Evolutionary conservation across 1,140 invertebrate genomes (phyloP).

Genomic region (Lordiphosa stackelbergi): DNA sequence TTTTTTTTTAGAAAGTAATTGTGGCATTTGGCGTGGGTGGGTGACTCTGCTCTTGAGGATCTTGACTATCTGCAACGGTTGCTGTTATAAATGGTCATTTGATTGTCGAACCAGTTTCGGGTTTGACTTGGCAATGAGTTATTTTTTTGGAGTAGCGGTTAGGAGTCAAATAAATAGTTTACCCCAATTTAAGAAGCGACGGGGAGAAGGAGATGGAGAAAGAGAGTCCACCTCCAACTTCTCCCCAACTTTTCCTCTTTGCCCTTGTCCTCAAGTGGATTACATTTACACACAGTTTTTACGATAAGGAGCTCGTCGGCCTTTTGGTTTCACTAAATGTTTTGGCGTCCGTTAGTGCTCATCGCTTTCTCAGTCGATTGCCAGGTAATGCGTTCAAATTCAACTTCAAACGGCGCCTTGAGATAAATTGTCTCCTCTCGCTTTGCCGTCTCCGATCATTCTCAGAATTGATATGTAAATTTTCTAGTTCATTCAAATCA

Average conservation of each 20-base stretch:
- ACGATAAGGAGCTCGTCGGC: conserved; percentile 19
- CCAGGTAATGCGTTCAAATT: conserved; percentile 66
- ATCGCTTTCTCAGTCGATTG: conserved; percentile 59
- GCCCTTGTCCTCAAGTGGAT: no score
- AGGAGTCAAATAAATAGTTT: conserved; percentile 10
- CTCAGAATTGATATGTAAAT: conserved; percentile 58
- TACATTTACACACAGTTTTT: no score
- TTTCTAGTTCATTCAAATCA: conserved; percentile 54
- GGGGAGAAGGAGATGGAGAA: no score
- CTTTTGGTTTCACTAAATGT: conserved; percentile 49
- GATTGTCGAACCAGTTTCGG: conserved; percentile 60
- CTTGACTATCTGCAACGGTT: conserved; percentile 26
- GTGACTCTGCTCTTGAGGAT: conserved; percentile 21
- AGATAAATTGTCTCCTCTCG: conserved; percentile 28
- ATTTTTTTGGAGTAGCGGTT: conserved; percentile 24
- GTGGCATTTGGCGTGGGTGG: conserved; percentile 49
- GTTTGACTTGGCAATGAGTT: conserved; percentile 30
- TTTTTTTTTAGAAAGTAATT: conserved; percentile 69
- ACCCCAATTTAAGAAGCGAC: neutral
- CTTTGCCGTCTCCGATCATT: neutral
- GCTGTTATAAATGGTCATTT: conserved; percentile 69
- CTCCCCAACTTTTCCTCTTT: no score
- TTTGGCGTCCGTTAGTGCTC: conserved; percentile 69
- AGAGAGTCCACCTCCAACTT: no score
- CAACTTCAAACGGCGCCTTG: conserved; percentile 63